Evolutionary conservation across 2,113 vertebrate genomes (phyloP), one percentile per base, ranked within the genome.

Genomic region (Muscicapa adusta): DNA sequence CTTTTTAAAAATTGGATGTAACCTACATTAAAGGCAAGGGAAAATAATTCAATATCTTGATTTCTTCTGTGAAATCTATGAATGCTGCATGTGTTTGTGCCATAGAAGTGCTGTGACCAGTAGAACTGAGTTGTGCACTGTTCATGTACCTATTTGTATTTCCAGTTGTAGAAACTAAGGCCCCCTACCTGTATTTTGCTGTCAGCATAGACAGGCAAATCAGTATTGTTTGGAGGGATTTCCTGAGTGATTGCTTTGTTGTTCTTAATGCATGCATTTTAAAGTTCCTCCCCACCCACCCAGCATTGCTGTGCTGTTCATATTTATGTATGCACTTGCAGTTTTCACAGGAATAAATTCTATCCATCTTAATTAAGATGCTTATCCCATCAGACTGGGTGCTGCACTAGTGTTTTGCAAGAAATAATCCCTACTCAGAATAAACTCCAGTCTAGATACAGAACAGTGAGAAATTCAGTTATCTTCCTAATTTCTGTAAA

Each of bases 341-440:
- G 81, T 90, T 92, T 93, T 77, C 60, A 28, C 53, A 51, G 65
- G 53, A 96, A 67, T 79, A 78, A 84, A 50, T 88, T 92, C 65
- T 75, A 4, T 84, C 74, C 9, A 42, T 86, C 65, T 92, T 61
- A 65, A 31, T 81, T 84, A 80, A 60, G 50, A 68, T 42, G n/a
- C 0, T 0, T 67, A 65, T 84, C 23, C 57, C 66, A 66, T 89
- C 77, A 89, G 38, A 63, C 74, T 36, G 42, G 15, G 40, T 81
- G 29, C 76, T 81, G 43, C 45, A 25, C 14, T 47, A 57, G 34
- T 0, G 1, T 29, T 14, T 45, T 57, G 19, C 65, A 66, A 65
- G 79, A 92, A 85, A 19, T 50, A 85, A 78, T 74, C 26, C n/a
- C 74, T 51, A 16, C n/a, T 92, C 33, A 71, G 43, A 67, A 51